Percentiles rank a stretch among this genome's conserved stretches.
Conservation (phyloP, 1,140 invertebrate genomes). For the Drosophila jambulina region DNA sequence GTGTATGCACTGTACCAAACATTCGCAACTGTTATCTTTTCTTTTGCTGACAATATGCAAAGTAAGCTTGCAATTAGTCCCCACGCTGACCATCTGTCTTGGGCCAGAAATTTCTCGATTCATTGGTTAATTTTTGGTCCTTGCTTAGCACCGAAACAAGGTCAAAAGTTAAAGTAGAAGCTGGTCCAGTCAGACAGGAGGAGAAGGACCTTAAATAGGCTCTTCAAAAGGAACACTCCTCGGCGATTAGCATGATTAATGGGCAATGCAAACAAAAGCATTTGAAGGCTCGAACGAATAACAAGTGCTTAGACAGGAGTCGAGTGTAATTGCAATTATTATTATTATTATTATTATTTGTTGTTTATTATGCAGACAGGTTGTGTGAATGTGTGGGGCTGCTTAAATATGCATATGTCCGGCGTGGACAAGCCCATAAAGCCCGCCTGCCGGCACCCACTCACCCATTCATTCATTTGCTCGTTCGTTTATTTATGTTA, state of each 20-base stretch:
- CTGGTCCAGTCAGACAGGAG: background rate
- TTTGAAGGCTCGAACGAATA: slow-evolving; percentile 12
- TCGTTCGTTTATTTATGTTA: slow-evolving; percentile 66
- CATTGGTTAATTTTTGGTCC: background rate
- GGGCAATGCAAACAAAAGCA: slow-evolving; percentile 33
- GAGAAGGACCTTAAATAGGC: slow-evolving; percentile 7
- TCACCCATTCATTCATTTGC: slow-evolving; percentile 50
- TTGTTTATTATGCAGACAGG: slow-evolving; percentile 49
- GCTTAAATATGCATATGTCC: slow-evolving; percentile 59
- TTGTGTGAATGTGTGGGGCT: slow-evolving; percentile 10
- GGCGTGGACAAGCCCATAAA: slow-evolving; percentile 38
- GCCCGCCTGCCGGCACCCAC: slow-evolving; percentile 16
- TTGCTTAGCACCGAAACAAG: background rate
- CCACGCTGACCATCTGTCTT: background rate
- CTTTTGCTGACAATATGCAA: background rate
- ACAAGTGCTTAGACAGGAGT: slow-evolving; percentile 17
- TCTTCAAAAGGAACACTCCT: slow-evolving; percentile 19
- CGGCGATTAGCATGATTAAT: slow-evolving; percentile 49
- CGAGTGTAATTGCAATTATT: slow-evolving; percentile 50
- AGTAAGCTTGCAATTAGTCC: background rate
- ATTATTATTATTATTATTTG: slow-evolving; percentile 31
- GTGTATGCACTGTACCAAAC: background rate
- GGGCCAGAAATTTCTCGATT: background rate
- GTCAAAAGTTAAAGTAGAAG: background rate
- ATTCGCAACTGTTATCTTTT: background rate